Evolutionary conservation across 2,888 invertebrate genomes (phyloP), one percentile per base, ranked within the genome.

Genomic region (Bellardia pandia): DNA sequence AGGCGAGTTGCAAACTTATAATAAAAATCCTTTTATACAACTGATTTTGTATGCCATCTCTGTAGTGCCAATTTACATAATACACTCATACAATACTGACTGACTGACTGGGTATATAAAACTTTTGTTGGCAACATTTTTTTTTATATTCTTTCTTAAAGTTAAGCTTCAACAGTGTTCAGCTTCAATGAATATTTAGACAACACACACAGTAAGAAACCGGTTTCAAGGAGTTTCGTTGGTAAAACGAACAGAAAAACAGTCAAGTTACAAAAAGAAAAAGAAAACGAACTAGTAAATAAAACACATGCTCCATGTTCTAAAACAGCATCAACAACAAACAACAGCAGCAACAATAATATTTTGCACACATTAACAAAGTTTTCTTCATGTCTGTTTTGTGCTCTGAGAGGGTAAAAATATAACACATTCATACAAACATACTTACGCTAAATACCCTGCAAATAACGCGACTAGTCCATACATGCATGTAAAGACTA

Each of bases 201-300:
- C 74, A 85, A 60, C 33, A 78, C 37, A 85, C 30, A 76, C 66
- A 23, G 23, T 77, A 62, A 8, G 9, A 86, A 85, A 87, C 87
- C 85, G 81, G 87, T 87, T 87, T 85, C 75, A 82, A 87, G 87
- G 85, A 87, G 87, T 85, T 85, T 78, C 51, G 37, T 80, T 81
- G 16, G 66, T 64, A 78, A 72, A 58, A 83, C 42, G 23, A 53
- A 68, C 16, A 79, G n/a, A 79, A 14, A 72, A 77, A 72, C 53
- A 62, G 77, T 33, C 40, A 84, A 66, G 42, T 74, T 42, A 48
- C 53, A 60, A 75, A 42, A 76, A 66, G 56, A 75, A 62, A 66
- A 80, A 80, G 58, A 72, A 72, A 78, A 72, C 37, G 60, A 62
- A 62, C 69, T 71, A 60, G 51, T 48, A 64, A 77, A 69, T 66